Evolutionary conservation across 1,140 invertebrate species (phyloP).

Genomic region (Apolygus lucorum): DNA sequence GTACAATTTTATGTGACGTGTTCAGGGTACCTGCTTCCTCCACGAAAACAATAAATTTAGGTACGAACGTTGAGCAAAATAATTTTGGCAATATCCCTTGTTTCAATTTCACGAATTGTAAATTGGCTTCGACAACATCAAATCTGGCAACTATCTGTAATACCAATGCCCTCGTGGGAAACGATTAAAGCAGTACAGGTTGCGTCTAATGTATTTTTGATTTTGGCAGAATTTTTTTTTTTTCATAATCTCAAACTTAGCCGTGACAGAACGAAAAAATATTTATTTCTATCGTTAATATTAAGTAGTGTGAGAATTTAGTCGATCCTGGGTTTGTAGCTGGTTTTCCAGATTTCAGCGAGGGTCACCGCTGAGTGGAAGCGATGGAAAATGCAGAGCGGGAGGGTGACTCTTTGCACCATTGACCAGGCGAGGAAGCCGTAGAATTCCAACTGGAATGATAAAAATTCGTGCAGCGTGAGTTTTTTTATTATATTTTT

Average conservation of each 20-base stretch:
- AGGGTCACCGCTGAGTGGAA: slow-evolving; percentile 95
- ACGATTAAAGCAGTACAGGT: not conserved
- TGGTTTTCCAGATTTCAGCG: slow-evolving; percentile 96
- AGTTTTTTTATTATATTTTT: too few species aligned
- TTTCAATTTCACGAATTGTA: not conserved
- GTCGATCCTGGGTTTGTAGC: slow-evolving; percentile 83
- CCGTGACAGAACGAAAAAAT: not conserved
- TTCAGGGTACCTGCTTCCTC: too few species aligned
- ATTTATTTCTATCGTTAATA: not conserved
- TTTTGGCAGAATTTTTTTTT: not conserved
- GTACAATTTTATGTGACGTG: too few species aligned
- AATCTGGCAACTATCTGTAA: not conserved
- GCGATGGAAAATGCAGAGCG: slow-evolving; percentile 91
- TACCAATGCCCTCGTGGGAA: not conserved
- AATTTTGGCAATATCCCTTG: not conserved
- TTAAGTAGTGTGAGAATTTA: slow-evolving; percentile 41
- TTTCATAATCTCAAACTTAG: not conserved
- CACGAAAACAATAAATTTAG: not conserved
- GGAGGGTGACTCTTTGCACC: slow-evolving; percentile 84
- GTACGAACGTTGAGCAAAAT: not conserved
- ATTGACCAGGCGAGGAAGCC: slow-evolving; percentile 90
- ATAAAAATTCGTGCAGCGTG: slow-evolving; percentile 33
- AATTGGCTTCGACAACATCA: not conserved
- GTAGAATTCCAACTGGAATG: slow-evolving; percentile 83
- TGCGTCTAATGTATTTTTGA: not conserved